Percentiles rank a stretch among this genome's conserved stretches.
Conservation (phyloP, 1,140 invertebrate species). For the Lasioglossum albipes region DNA sequence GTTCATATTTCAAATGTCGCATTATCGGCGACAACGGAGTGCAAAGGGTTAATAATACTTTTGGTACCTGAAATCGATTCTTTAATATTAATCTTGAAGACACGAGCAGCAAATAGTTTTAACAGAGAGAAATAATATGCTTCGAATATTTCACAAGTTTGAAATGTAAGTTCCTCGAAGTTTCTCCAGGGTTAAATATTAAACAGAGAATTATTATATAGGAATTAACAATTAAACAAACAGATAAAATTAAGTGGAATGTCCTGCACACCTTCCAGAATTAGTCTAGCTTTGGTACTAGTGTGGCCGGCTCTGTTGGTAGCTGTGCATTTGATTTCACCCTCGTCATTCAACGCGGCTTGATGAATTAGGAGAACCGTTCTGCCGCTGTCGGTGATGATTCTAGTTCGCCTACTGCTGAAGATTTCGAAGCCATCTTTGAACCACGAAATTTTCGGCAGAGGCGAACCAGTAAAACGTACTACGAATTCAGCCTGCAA, state of each 20-base stretch:
- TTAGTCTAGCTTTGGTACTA: conserved; percentile 86
- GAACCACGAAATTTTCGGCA: conserved; percentile 95
- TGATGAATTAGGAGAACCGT: conserved; percentile 92
- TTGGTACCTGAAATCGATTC: too few species aligned
- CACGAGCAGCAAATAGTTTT: too few species aligned
- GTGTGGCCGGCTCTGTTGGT: conserved; percentile 90
- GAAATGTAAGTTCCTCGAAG: too few species aligned
- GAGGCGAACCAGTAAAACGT: conserved; percentile 89
- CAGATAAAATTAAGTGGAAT: neutral
- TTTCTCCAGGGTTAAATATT: too few species aligned
- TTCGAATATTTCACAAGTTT: neutral
- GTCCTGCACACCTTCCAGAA: conserved; percentile 83
- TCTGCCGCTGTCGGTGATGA: conserved; percentile 87
- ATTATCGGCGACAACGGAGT: too few species aligned
- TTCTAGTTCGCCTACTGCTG: conserved; percentile 88
- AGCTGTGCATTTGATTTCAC: conserved; percentile 93
- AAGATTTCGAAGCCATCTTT: conserved; percentile 93
- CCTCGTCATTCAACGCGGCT: conserved; percentile 88
- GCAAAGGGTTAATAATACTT: too few species aligned
- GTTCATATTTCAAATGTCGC: too few species aligned
- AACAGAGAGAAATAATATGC: neutral
- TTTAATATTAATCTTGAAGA: too few species aligned
- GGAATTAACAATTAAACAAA: too few species aligned
- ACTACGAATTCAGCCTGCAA: conserved; percentile 88
- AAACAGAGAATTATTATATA: too few species aligned